A percentile compares a stretch with the other conserved stretches of the same genome.
Evolutionary conservation across 2,797 vertebrate species (phyloP).

Genomic region (Hirundo rustica): DNA sequence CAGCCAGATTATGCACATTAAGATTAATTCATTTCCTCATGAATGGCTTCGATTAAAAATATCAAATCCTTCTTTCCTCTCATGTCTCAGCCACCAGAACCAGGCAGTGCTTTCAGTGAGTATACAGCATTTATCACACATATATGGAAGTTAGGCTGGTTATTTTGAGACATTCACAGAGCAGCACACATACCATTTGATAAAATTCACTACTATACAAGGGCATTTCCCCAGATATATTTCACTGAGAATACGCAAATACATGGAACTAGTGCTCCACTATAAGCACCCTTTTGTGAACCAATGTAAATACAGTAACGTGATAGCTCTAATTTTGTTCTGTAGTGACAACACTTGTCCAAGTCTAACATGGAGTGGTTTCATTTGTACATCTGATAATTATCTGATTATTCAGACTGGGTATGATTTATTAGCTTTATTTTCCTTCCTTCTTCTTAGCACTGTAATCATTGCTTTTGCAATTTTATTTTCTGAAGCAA

Average conservation of each 20-base stretch:
- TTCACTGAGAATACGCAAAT: not conserved
- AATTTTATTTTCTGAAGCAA: not conserved
- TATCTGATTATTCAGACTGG: not conserved
- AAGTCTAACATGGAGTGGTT: not conserved
- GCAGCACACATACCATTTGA: not conserved
- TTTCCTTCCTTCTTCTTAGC: not conserved
- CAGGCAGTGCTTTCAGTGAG: not conserved
- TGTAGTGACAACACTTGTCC: not conserved
- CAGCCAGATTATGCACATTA: not conserved
- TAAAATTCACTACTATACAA: not conserved
- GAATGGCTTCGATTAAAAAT: not conserved
- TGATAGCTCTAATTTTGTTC: not conserved
- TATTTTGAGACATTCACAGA: not conserved
- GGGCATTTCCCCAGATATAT: not conserved
- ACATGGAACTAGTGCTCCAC: not conserved
- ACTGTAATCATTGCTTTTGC: not conserved
- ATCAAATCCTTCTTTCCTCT: not conserved
- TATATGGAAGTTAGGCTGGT: not conserved
- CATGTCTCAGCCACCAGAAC: not conserved
- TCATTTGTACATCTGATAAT: not conserved
- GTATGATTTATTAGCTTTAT: not conserved
- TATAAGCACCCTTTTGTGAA: not conserved
- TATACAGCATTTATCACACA: not conserved
- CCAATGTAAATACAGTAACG: accelerated
- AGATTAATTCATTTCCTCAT: not conserved